Evolutionary conservation across 2,113 vertebrate species (phyloP).

Genomic region (Nannospalax galili): DNA sequence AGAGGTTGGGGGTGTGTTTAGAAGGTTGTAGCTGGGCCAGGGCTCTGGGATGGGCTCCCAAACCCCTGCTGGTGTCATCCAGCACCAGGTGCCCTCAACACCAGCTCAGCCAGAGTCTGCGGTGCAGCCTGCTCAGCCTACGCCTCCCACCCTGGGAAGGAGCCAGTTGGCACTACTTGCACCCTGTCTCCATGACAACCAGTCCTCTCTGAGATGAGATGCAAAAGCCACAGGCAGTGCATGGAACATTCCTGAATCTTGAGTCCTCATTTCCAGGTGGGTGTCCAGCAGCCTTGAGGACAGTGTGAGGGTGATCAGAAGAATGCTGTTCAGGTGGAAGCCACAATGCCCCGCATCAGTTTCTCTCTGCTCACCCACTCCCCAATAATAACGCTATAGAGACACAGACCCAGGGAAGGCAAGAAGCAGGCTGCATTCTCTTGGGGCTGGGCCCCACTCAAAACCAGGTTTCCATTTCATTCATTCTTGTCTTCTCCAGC

Average conservation of each 20-base stretch:
- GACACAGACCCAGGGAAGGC: neutral
- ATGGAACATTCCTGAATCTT: slow-evolving; percentile 57
- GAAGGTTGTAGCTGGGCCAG: neutral
- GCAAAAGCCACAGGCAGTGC: slow-evolving; percentile 59
- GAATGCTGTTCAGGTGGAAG: neutral
- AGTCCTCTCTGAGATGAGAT: slow-evolving; percentile 4
- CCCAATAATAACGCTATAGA: neutral
- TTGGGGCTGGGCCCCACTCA: neutral
- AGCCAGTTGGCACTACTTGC: slow-evolving; percentile 60
- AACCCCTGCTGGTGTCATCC: neutral
- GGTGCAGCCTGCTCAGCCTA: neutral
- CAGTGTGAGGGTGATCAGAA: neutral
- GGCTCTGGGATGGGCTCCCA: neutral
- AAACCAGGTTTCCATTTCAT: neutral
- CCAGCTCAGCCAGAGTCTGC: neutral
- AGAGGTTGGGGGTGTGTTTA: neutral
- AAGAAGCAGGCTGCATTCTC: neutral
- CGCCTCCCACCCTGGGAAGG: slow-evolving; percentile 59
- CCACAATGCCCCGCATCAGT: neutral
- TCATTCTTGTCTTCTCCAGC: neutral
- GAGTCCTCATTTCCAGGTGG: slow-evolving; percentile 54
- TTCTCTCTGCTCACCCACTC: neutral
- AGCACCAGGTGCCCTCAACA: neutral
- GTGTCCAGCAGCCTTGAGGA: slow-evolving; percentile 35
- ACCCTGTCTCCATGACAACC: slow-evolving; percentile 70